Evolutionary conservation across 2,113 vertebrate species (phyloP), one percentile per base, ranked within the genome.

Genomic region (Dissostichus mawsoni): DNA sequence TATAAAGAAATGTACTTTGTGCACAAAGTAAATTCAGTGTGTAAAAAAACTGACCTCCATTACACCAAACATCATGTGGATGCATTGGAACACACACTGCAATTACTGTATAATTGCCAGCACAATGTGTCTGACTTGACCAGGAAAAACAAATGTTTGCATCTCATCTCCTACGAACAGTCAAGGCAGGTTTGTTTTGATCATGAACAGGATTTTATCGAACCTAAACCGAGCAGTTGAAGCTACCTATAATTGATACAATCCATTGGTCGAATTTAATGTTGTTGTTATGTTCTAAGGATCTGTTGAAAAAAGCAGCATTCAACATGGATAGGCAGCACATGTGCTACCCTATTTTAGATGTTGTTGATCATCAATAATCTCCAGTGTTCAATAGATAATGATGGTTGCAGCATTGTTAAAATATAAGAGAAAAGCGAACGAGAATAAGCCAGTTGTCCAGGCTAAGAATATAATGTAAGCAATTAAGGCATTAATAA

Each of bases 341-440:
- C 4, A 75, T 75, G 52, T 74, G 23, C 23, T 20, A 16, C 36
- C 17, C 41, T 11, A 10, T 2, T 0, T 48, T 20, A 29, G 25
- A 76, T 56, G 23, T 51, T 74, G 51, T 48, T 18, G 18, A 29
- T 71, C 29, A 29, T 71, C 29, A 16, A 71, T 78, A 63, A 44
- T 52, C 44, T 58, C 18, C 48, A 36, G 33, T 44, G 73, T 57
- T 72, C 45, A 65, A 20, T 20, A 57, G 70, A 64, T 74, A 61
- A 78, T 79, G 52, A 67, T 58, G 57, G 44, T 61, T 63, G n/a
- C 77, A 62, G 56, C 47, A 33, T 4, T 65, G 50, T 48, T 50
- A 53, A 61, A 52, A 44, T 58, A 57, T 51, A 72, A 71, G 18
- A 25, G 9, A 83, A 61, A 64, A 63, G 45, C 4, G 20, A 48